Conservation (phyloP, 1,140 invertebrate genomes). For the Eueides isabella region DNA sequence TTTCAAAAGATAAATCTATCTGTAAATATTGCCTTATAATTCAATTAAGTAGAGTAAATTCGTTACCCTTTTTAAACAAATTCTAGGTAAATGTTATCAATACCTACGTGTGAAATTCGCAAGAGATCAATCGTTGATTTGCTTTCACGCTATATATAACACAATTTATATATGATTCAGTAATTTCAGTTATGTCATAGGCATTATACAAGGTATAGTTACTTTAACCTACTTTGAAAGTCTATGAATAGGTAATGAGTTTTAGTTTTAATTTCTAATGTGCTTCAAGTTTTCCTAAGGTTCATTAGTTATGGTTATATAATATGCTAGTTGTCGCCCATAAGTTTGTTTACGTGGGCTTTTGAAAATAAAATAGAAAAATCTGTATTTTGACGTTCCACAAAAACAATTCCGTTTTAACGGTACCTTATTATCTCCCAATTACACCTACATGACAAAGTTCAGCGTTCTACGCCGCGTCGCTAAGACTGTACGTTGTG, state of each 20-base stretch:
- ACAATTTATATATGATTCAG: not conserved
- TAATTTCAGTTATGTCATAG: not conserved
- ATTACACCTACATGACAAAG: no score
- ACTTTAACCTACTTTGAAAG: constrained; percentile 1
- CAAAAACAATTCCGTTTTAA: no score
- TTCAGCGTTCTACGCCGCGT: no score
- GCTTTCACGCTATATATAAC: not conserved
- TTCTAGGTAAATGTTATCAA: no score
- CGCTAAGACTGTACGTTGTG: no score
- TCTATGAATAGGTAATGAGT: not conserved
- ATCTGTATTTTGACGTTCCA: no score
- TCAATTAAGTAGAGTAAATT: not conserved
- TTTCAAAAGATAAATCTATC: not conserved
- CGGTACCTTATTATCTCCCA: no score
- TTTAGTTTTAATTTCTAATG: not conserved
- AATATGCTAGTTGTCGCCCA: not conserved
- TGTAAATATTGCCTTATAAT: not conserved
- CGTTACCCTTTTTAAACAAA: not conserved
- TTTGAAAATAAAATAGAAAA: no score
- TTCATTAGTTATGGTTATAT: not conserved
- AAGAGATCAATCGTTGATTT: not conserved
- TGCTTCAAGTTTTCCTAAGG: not conserved
- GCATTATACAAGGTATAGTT: not conserved
- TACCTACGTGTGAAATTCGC: not conserved
- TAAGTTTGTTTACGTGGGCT: no score